Percentiles rank a stretch among this genome's conserved stretches.
Evolutionary conservation across 2,888 invertebrate species (phyloP).

Genomic region (Folsomia candida): DNA sequence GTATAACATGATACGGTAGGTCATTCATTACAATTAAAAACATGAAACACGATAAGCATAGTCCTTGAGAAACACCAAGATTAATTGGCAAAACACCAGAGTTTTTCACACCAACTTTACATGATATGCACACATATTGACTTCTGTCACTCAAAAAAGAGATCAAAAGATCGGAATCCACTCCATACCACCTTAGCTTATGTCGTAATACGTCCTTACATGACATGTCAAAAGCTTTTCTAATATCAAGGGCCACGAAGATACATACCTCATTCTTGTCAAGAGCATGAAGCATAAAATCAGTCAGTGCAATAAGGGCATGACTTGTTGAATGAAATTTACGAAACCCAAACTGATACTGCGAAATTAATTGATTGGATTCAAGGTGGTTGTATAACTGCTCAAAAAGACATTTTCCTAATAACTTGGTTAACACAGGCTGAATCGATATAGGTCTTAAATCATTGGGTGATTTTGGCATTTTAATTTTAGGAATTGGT

Average conservation of each 20-base stretch:
- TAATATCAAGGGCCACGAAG: constrained; percentile 12
- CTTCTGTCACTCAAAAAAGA: neutral
- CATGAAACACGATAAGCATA: neutral
- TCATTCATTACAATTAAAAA: constrained; percentile 20
- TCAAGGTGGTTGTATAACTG: constrained; percentile 5
- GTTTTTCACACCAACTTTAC: neutral
- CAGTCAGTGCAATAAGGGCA: neutral
- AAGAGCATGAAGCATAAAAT: neutral
- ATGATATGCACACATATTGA: constrained; percentile 10
- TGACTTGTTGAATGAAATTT: constrained; percentile 17
- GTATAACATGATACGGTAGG: no score
- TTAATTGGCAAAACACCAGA: neutral
- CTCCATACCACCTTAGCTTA: constrained; percentile 8
- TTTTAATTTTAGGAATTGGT: constrained; percentile 18
- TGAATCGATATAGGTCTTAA: constrained; percentile 28
- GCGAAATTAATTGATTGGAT: constrained; percentile 9
- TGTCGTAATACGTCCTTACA: neutral
- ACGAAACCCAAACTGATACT: constrained; percentile 21
- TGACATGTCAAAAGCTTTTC: constrained; percentile 21
- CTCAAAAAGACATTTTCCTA: constrained; percentile 22
- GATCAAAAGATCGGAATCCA: constrained; percentile 6
- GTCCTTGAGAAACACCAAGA: constrained; percentile 8
- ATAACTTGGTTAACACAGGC: constrained; percentile 24
- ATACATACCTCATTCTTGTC: neutral
- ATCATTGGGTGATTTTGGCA: neutral